Evolutionary conservation across 2,113 vertebrate genomes (phyloP), one percentile per base, ranked within the genome.

Genomic region (Xyliphius kryptos): DNA sequence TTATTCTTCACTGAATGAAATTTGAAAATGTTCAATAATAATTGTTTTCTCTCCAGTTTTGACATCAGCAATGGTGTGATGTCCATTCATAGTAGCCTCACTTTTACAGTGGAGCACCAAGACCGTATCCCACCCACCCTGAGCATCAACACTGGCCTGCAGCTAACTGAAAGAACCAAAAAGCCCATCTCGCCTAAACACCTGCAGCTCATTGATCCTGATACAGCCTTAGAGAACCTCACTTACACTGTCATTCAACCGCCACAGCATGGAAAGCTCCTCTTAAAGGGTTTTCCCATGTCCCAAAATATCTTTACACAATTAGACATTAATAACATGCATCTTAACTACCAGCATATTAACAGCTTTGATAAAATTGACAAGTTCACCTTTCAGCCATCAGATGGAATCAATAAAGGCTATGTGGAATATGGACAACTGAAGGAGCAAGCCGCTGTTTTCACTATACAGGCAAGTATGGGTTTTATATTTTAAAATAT

Each of bases 351-450:
- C 58, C 78, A 61, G 19, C 86, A 88, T 26, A 22, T 69, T 0
- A 63, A 61, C 63, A 69, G 65, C 5, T 9, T 41, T n/a, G 73
- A 62, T 0, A 68, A 79, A 44, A 69, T 70, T 2, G 77, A 87
- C 78, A 72, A 66, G 7, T 86, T 90, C 74, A 74, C 58, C 74
- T 90, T 88, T 71, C 68, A 78, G 63, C 73, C 74, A 2, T 81
- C 58, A 0, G 89, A 91, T 17, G 50, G 84, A 53, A 73, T 62
- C 58, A 86, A 73, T 65, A 36, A 3, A 36, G 79, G 78, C 2
- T 88, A 87, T 82, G 69, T 87, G 76, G 77, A 85, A 68, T 80
- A 79, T 8, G 85, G 83, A 13, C 77, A 85, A 68, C 68, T 80
- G 67, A 88, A 67, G 64, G 68, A 80, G 16, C 76, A 88, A 20